A percentile compares a stretch with the other conserved stretches of the same genome.
Conservation (phyloP, 2,888 invertebrate genomes). For the Cenopis cana region DNA sequence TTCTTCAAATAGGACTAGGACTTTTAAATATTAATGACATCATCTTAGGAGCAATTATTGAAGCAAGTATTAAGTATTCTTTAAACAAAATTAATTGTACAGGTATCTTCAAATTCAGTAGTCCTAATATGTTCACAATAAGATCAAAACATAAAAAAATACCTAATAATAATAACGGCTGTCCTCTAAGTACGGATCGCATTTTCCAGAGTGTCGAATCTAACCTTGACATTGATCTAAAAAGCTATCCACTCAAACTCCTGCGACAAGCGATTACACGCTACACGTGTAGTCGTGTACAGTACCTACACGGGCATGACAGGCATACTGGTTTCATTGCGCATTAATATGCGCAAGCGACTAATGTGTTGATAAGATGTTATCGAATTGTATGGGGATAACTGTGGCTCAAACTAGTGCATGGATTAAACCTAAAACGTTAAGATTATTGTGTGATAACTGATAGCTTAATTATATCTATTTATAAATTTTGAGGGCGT, state of each 20-base stretch:
- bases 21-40: too few species aligned
- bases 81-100: too few species aligned
- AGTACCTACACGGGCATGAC: constrained; percentile 18
- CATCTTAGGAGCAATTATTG: too few species aligned
- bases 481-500: too few species aligned
- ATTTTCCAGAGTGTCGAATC: not conserved
- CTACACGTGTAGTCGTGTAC: constrained; percentile 11
- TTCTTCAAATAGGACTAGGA: too few species aligned
- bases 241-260: constrained; percentile 14
- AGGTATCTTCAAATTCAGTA: too few species aligned
- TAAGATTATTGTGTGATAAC: too few species aligned
- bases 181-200: not conserved
- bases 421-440: too few species aligned
- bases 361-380: constrained; percentile 16
- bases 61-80: too few species aligned
- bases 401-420: not conserved
- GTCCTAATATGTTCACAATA: too few species aligned
- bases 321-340: constrained; percentile 18
- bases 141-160: too few species aligned
- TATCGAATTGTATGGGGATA: not conserved
- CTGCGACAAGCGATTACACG: constrained; percentile 22
- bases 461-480: too few species aligned
- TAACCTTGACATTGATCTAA: not conserved
- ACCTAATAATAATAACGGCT: not conserved
- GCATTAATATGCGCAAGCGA: constrained; percentile 15